Evolutionary conservation across 2,797 vertebrate species (phyloP).

Genomic region (Anolis apletophallus): DNA sequence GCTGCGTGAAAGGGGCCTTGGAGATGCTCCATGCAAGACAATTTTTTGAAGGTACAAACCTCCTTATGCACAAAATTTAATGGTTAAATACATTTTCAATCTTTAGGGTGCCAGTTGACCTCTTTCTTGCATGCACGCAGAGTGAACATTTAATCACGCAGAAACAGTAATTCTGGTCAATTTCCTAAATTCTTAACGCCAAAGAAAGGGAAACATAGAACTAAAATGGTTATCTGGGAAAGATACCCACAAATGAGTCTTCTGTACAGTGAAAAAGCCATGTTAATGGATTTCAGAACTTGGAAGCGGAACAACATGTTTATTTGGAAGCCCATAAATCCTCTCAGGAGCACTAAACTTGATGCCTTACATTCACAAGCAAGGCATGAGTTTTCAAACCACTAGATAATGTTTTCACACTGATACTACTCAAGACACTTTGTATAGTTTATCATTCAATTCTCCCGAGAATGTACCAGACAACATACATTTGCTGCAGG

Average conservation of each 20-base stretch:
- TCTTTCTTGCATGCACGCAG: not conserved
- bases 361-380: not conserved
- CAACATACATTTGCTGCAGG: constrained; percentile 9
- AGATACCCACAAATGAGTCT: not conserved
- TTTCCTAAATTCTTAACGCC: not conserved
- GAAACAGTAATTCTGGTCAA: not conserved
- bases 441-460: not conserved
- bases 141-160: not conserved
- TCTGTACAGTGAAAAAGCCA: not conserved
- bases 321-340: not conserved
- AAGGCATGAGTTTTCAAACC: accelerated
- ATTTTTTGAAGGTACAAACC: too few relatives aligned
- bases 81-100: too few relatives aligned
- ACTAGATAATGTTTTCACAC: constrained; percentile 17
- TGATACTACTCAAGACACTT: not conserved
- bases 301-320: not conserved
- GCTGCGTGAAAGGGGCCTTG: too few relatives aligned
- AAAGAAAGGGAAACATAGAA: not conserved
- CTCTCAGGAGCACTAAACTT: not conserved
- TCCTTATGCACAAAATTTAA: too few relatives aligned
- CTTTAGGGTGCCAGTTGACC: too few relatives aligned
- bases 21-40: too few relatives aligned
- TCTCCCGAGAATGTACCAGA: not conserved
- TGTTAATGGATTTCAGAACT: not conserved
- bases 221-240: not conserved